Base-by-base conservation (phyloP, 2,888 invertebrate species). In the Epinotia demarniana region DNA sequence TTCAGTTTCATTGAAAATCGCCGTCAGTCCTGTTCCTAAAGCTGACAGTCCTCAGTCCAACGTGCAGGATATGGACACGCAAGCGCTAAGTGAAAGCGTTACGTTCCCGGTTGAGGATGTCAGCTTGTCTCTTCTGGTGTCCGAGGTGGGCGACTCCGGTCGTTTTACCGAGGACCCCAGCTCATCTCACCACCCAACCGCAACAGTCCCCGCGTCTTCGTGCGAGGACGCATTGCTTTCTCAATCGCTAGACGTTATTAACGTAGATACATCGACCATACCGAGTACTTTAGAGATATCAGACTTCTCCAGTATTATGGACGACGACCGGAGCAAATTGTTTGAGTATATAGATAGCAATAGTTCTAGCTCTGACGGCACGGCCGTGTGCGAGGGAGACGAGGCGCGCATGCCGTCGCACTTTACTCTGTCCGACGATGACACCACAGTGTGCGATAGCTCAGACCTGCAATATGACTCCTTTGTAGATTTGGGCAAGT, bases 401-500 rank as follows among this genome's bases (percentile, higher is more conserved):
- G 77, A 79, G 6, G 83, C 83, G 70, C 81, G 85, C 33, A 78
- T 82, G 49, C 83, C 85, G 66, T 68, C 82, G 39, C 78, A 78
- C n/a, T 83, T 80, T 75, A 76, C 77, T 75, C 16, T 66, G 61
- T 75, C 80, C 16, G 84, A 85, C 33, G 90, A 90, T n/a, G 90
- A 90, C 68, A 82, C 85, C 27, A 81, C 86, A 53, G 80, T 89
- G 53, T 88, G 87, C 76, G 93, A 92, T 79, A 85, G 85, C 81
- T 90, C 89, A 78, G 94, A 94, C 79, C 82, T 93, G 66, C 94
- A 94, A 80, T 94, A 94, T 79, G 94, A 94, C 82, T 94, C 94
- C 79, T 93, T 93, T 84, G 90, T 94, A 84, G 94, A 94, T 84
- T 93, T 94, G 93, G 94, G 94, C 76, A 93, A 93, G 82, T 94